These are phyloP conservation scores for Tautogolabrus adspersus DNA, from an alignment of 2,113 vertebrate species.

Conservation along the genomic window DNA sequence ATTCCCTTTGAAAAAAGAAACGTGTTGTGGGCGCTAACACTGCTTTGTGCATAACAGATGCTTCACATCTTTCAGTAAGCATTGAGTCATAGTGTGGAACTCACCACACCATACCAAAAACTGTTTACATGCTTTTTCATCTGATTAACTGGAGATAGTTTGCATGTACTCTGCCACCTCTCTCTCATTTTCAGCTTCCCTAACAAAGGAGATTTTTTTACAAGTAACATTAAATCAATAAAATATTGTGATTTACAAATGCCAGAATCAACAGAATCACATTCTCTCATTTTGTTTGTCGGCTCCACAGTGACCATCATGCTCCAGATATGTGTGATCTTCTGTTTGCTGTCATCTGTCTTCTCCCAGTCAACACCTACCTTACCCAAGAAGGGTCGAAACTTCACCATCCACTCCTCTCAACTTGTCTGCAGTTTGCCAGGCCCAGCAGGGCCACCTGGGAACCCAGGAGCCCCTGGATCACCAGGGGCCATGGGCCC, in stretches of 20 bases:
- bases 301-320: conserved; percentile 81
- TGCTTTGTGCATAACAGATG: conserved; percentile 1
- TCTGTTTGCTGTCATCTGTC: conserved; percentile 84
- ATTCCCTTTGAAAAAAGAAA: conserved; percentile 7
- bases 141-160: background rate
- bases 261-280: background rate
- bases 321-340: conserved; percentile 84
- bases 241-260: background rate
- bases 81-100: background rate
- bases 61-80: background rate
- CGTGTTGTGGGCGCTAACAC: background rate
- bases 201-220: too few species aligned
- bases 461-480: conserved; percentile 87
- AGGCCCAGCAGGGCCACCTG: conserved; percentile 88
- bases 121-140: background rate
- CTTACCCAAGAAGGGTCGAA: conserved; percentile 73
- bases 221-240: background rate
- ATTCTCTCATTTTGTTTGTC: background rate
- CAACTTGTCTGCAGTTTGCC: conserved; percentile 91
- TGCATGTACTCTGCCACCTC: background rate
- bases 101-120: background rate
- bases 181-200: background rate
- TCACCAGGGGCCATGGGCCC: conserved; percentile 86
- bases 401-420: conserved; percentile 85
- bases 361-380: conserved; percentile 83